Base-by-base conservation (phyloP, 2,888 invertebrate species). In the Lithophane semibrunnea region DNA sequence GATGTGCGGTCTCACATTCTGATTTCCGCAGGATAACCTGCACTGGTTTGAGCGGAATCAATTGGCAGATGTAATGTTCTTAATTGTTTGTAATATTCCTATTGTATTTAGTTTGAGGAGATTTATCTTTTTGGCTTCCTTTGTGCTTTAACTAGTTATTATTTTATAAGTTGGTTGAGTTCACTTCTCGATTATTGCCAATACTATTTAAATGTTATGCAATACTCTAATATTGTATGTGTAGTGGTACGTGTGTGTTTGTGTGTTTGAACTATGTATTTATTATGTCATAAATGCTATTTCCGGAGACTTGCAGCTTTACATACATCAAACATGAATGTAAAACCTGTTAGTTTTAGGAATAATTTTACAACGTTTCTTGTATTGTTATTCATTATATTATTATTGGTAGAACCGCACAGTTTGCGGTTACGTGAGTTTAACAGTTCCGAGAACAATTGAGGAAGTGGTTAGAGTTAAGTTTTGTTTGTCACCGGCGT, bases 401-500 rank as follows among this genome's bases (percentile, higher is more conserved):
- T 73, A 65, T 67, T 82, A 86, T 65, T 73, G 68, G 79, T 61
- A 64, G 61, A 82, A 73, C 58, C 54, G 47, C 61, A 58, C 49
- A 77, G 79, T 79, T 76, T 70, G 80, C 56, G 77, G 84, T 72
- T 64, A 80, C 69, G 73, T 75, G 79, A 84, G 85, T 90, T 91
- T 90, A 88, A 91, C 89, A 89, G 90, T 93, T 88, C 93, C 91
- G 84, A 82, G 93, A 94, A 93, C 91, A 90, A 92, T 92, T 84
- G 88, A 89, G 93, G 92, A 93, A 94, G 90, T 88, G 89, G 89
- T 90, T 88, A 79, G 88, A 89, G 86, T 84, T 77, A 75, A 85
- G 86, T 86, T 83, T 79, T 84, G 85, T 86, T 86, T 89, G 88
- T 89, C 86, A 88, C 89, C 81, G 85, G 66, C 58, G 68, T 75